Evolutionary conservation across 2,888 invertebrate genomes (phyloP).

Genomic region (Torymus tubicola): DNA sequence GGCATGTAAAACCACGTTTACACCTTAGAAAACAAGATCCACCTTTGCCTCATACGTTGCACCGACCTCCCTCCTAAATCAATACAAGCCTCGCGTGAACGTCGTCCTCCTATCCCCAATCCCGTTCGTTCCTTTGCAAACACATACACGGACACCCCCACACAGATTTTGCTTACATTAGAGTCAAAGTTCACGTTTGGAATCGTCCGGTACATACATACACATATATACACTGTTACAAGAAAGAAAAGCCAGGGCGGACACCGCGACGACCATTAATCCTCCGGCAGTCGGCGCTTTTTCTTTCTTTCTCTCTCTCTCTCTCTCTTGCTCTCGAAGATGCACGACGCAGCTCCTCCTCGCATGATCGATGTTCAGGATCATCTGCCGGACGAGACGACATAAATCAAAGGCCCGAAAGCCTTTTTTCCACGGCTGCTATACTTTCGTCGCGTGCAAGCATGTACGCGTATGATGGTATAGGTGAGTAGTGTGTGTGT

Average conservation of each 20-base stretch:
- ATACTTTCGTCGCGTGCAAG: not conserved
- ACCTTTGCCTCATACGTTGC: too few relatives aligned
- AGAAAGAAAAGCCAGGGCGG: not conserved
- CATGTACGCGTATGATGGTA: not conserved
- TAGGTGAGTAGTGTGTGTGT: too few relatives aligned
- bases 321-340: not conserved
- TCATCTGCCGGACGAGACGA: slow-evolving; percentile 66
- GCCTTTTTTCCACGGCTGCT: too few relatives aligned
- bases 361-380: slow-evolving; percentile 66
- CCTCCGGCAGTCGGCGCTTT: slow-evolving; percentile 40
- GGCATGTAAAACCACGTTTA: too few relatives aligned
- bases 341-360: not conserved
- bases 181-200: not conserved
- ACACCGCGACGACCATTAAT: slow-evolving; percentile 41
- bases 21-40: too few relatives aligned
- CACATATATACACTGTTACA: too few relatives aligned
- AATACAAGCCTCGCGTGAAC: too few relatives aligned
- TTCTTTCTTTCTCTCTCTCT: slow-evolving; percentile 2
- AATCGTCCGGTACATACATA: too few relatives aligned
- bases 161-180: not conserved
- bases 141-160: too few relatives aligned
- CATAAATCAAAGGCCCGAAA: slow-evolving; percentile 66
- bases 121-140: too few relatives aligned
- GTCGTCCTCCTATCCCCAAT: too few relatives aligned
- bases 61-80: too few relatives aligned